These are phyloP conservation scores for Meghimatium bilineatum DNA, from an alignment of 2,888 invertebrate genomes.

Conservation along the genomic window DNA sequence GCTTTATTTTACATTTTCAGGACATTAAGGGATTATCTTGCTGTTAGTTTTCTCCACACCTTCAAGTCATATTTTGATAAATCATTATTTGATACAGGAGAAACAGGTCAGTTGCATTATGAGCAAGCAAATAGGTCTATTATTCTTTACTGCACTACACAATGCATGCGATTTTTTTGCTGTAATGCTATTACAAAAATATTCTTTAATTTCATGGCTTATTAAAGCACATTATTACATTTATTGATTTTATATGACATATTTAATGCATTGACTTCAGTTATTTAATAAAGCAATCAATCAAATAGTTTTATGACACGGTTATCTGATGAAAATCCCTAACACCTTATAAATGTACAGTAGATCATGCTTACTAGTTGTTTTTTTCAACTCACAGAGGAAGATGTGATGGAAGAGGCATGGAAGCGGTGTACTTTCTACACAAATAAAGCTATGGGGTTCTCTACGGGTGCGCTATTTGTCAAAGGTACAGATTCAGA, in stretches of 20 bases:
- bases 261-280: neutral
- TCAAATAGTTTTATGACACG: neutral
- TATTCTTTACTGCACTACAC: neutral
- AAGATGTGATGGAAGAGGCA: constrained; percentile 63
- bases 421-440: constrained; percentile 71
- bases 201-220: neutral
- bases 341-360: neutral
- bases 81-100: constrained; percentile 60
- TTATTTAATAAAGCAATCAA: constrained; percentile 1
- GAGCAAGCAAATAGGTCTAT: too few species aligned
- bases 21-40: constrained; percentile 61
- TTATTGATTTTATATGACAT: neutral
- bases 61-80: constrained; percentile 67
- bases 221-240: neutral
- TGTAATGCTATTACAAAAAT: neutral
- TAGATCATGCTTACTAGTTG: neutral
- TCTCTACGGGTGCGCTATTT: constrained; percentile 70
- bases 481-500: constrained; percentile 63
- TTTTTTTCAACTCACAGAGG: constrained; percentile 55
- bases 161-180: neutral
- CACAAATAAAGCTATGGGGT: constrained; percentile 69
- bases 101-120: constrained; percentile 56
- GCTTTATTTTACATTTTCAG: constrained; percentile 52
- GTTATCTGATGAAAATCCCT: too few species aligned
- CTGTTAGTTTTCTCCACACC: constrained; percentile 61